Percentiles rank a stretch among this genome's conserved stretches.
These are phyloP conservation scores for Anabas testudineus DNA, from an alignment of 2,797 vertebrate species.

Conservation along the genomic window DNA sequence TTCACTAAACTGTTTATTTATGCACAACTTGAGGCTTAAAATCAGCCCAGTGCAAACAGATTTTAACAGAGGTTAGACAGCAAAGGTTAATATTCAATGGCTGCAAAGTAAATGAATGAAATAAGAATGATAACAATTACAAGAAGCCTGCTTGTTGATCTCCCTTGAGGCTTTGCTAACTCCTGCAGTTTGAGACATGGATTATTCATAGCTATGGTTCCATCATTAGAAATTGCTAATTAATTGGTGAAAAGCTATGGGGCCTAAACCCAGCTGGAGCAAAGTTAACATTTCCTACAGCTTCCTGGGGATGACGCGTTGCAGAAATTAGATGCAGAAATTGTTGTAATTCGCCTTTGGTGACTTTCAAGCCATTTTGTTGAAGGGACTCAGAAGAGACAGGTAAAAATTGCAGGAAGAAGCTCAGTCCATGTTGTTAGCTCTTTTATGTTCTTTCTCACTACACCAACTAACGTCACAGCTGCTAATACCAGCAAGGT, in stretches of 20 bases:
- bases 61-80: constrained; percentile 48
- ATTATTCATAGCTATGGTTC: constrained; percentile 73
- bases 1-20: constrained; percentile 51
- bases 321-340: constrained; percentile 24
- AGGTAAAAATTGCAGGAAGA: constrained; percentile 1
- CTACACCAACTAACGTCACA: constrained; percentile 29
- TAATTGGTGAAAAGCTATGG: constrained; percentile 57
- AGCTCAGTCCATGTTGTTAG: constrained; percentile 45
- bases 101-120: constrained; percentile 49
- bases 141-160: constrained; percentile 66
- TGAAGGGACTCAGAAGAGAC: constrained; percentile 6
- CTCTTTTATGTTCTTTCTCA: constrained; percentile 56
- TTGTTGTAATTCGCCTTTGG: constrained; percentile 23
- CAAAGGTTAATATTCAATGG: constrained; percentile 50
- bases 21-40: constrained; percentile 44
- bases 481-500: constrained; percentile 41
- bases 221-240: constrained; percentile 73
- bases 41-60: constrained; percentile 53
- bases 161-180: constrained; percentile 54
- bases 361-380: constrained; percentile 19
- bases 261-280: constrained; percentile 52
- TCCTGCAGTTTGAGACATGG: constrained; percentile 58
- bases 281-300: constrained; percentile 48
- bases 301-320: constrained; percentile 22
- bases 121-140: constrained; percentile 47